phyloP scores from a whole-genome alignment of 2,888 invertebrate species.

The Helicoverpa assulta region DNA sequence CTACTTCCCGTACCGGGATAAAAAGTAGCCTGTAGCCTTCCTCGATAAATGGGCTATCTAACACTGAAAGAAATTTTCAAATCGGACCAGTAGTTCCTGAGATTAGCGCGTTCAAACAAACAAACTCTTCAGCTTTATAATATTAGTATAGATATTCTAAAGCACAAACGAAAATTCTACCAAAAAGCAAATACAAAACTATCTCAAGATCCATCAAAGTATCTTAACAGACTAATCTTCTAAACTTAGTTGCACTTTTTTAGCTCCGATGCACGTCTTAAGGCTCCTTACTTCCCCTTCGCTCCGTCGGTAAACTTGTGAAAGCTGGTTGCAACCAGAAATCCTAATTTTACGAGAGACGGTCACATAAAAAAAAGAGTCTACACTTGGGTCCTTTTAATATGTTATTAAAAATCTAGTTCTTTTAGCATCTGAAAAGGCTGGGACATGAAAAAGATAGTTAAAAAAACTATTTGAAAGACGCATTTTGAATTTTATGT shows the following conservation, averaged over 20 bases:
- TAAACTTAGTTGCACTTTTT: constrained; percentile 29
- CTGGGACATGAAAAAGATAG: constrained; percentile 2
- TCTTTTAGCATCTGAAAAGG: constrained; percentile 24
- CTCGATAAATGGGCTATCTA: no score
- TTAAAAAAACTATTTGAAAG: constrained; percentile 1
- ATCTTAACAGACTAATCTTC: constrained; percentile 21
- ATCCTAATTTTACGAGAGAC: constrained; percentile 27
- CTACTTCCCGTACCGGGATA: no score
- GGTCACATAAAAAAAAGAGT: constrained; percentile 11
- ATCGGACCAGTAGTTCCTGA: no score
- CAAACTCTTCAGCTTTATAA: no score
- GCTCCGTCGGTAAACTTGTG: not conserved
- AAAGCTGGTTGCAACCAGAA: constrained; percentile 9
- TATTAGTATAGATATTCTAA: no score
- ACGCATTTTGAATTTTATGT: not conserved
- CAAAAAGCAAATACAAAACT: not conserved
- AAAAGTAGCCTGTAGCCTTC: no score
- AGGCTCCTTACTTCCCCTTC: not conserved
- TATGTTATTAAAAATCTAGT: constrained; percentile 28
- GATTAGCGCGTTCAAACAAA: no score
- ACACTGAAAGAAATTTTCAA: no score
- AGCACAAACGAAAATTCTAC: not conserved
- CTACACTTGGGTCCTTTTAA: constrained; percentile 4
- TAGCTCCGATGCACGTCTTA: constrained; percentile 4
- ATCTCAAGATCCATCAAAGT: constrained; percentile 5